Percentiles rank a stretch among this genome's conserved stretches.
phyloP scores from a whole-genome alignment of 2,113 vertebrate species.

The Elgaria multicarinata region DNA sequence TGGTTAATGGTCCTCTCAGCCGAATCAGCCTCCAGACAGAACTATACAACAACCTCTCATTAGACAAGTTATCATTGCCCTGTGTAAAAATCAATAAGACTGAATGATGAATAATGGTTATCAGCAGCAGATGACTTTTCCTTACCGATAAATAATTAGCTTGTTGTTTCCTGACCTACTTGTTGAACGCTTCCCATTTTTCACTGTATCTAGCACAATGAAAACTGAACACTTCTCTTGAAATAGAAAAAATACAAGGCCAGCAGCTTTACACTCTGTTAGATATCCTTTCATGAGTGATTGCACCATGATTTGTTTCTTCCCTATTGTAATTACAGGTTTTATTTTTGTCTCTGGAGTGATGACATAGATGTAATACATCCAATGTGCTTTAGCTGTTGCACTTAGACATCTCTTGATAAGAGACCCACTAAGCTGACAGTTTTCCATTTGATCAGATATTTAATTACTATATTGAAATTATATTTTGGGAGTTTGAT shows the following conservation, averaged over 20 bases:
- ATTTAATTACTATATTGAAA: neutral
- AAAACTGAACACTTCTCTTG: neutral
- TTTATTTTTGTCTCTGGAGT: slow-evolving; percentile 38
- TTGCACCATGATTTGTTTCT: accelerated
- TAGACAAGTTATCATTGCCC: slow-evolving; percentile 6
- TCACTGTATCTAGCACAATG: neutral
- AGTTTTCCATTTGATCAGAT: neutral
- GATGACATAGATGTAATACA: neutral
- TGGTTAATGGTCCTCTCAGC: slow-evolving; percentile 21
- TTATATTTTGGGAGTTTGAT: neutral
- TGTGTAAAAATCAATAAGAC: slow-evolving; percentile 27
- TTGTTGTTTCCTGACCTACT: slow-evolving; percentile 28
- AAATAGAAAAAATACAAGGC: neutral
- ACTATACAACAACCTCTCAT: slow-evolving; percentile 30
- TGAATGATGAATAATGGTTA: slow-evolving; percentile 47
- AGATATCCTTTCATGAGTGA: neutral
- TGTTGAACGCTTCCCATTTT: neutral
- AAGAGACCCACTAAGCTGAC: neutral
- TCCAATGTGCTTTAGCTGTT: neutral
- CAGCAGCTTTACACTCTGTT: neutral
- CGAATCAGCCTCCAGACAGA: slow-evolving; percentile 17
- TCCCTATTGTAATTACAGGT: neutral
- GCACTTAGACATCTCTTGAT: neutral
- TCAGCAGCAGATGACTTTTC: slow-evolving; percentile 35
- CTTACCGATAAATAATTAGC: slow-evolving; percentile 45